A percentile compares a stretch with the other conserved stretches of the same genome.
Evolutionary conservation across 2,888 invertebrate species (phyloP).

Genomic region (Drosophila paramelanica): DNA sequence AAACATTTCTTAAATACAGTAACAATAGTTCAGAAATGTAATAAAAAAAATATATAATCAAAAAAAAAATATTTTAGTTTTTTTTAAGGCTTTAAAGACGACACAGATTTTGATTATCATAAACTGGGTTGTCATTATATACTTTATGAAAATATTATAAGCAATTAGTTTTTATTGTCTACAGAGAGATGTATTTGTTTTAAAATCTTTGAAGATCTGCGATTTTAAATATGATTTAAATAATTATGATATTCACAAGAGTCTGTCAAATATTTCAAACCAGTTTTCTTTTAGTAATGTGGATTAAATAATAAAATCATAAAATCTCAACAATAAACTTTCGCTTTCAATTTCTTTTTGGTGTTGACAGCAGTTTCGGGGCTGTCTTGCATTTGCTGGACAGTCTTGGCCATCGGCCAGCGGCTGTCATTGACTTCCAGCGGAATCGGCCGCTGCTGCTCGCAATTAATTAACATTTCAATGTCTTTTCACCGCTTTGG

Average conservation of each 20-base stretch:
- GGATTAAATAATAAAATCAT: conserved; percentile 45
- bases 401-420: conserved; percentile 34
- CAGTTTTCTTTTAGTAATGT: conserved; percentile 5
- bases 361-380: conserved; percentile 14
- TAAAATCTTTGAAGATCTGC: too few relatives aligned
- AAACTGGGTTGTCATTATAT: too few relatives aligned
- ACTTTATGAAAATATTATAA: too few relatives aligned
- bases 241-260: not conserved
- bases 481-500: conserved; percentile 34
- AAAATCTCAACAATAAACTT: conserved; percentile 45
- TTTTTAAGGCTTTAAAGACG: too few relatives aligned
- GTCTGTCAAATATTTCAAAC: conserved; percentile 1
- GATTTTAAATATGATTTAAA: not conserved
- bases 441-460: conserved; percentile 16
- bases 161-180: too few relatives aligned
- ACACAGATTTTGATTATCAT: too few relatives aligned
- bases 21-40: too few relatives aligned
- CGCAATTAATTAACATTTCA: conserved; percentile 55
- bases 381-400: conserved; percentile 24
- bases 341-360: conserved; percentile 73
- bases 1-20: too few relatives aligned
- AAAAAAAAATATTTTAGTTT: too few relatives aligned
- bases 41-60: too few relatives aligned
- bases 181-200: too few relatives aligned
- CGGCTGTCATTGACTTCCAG: conserved; percentile 21